Percentiles rank a stretch among this genome's conserved stretches.
These are phyloP conservation scores for Agrochola macilenta DNA, from an alignment of 2,888 invertebrate genomes.

Conservation along the genomic window DNA sequence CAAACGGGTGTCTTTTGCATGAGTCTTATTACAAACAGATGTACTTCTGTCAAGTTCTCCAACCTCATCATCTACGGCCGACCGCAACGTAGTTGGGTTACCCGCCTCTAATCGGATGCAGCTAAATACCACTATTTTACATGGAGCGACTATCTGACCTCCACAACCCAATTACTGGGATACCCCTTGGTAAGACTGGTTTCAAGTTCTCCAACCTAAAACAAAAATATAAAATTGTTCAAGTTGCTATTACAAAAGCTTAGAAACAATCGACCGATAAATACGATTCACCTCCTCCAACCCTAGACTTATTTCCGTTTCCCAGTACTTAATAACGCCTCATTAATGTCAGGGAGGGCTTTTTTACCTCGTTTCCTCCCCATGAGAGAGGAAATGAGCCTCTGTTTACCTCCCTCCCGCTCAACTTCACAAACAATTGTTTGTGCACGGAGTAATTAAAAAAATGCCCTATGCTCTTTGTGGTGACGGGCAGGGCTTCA, in stretches of 20 bases:
- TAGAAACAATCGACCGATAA: constrained; percentile 22
- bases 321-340: constrained; percentile 61
- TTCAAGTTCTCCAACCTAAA: not conserved
- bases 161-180: not conserved
- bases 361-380: constrained; percentile 64
- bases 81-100: too few relatives aligned
- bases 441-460: constrained; percentile 63
- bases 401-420: constrained; percentile 57
- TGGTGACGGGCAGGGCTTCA: constrained; percentile 33
- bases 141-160: not conserved
- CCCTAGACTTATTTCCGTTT: constrained; percentile 49
- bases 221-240: not conserved
- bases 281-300: constrained; percentile 23
- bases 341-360: constrained; percentile 59
- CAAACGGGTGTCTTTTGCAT: not conserved
- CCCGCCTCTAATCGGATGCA: not conserved
- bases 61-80: not conserved
- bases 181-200: not conserved
- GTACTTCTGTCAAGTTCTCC: not conserved
- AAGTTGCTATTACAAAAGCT: not conserved
- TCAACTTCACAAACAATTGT: constrained; percentile 63
- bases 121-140: not conserved
- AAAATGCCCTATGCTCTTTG: constrained; percentile 52
- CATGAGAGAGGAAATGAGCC: constrained; percentile 60
- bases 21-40: not conserved